Evolutionary conservation across 2,888 invertebrate species (phyloP).

Genomic region (Agrotis exclamationis): DNA sequence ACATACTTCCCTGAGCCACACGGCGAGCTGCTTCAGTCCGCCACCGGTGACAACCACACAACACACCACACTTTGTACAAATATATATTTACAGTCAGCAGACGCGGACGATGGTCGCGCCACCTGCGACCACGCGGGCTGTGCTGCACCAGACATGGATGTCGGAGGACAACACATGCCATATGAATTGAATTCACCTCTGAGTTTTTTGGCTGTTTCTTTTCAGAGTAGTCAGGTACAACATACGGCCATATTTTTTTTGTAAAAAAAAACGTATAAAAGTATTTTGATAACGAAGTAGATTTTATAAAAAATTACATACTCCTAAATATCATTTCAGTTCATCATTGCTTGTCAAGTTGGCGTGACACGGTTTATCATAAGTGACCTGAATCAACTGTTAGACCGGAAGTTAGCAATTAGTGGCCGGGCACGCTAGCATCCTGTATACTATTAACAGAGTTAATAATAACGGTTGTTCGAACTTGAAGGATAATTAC

Average conservation of each 20-base stretch:
- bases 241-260: too few relatives aligned
- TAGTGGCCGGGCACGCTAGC: constrained; percentile 14
- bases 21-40: constrained; percentile 21
- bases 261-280: too few relatives aligned
- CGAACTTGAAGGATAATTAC: background rate
- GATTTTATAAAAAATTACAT: too few relatives aligned
- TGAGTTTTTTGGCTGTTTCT: too few relatives aligned
- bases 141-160: background rate
- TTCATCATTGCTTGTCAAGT: too few relatives aligned
- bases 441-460: constrained; percentile 9
- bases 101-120: background rate
- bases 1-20: constrained; percentile 26
- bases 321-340: too few relatives aligned
- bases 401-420: constrained; percentile 1
- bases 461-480: constrained; percentile 20
- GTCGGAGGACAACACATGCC: background rate
- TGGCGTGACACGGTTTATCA: background rate
- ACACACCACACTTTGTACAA: constrained; percentile 25
- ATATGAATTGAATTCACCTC: too few relatives aligned
- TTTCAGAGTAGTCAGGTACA: too few relatives aligned
- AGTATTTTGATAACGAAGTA: too few relatives aligned
- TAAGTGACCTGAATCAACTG: background rate
- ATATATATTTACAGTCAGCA: constrained; percentile 24
- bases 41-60: constrained; percentile 22
- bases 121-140: too few relatives aligned